Conservation (phyloP, 2,797 vertebrate genomes). For the Pantherophis vulpinus region DNA sequence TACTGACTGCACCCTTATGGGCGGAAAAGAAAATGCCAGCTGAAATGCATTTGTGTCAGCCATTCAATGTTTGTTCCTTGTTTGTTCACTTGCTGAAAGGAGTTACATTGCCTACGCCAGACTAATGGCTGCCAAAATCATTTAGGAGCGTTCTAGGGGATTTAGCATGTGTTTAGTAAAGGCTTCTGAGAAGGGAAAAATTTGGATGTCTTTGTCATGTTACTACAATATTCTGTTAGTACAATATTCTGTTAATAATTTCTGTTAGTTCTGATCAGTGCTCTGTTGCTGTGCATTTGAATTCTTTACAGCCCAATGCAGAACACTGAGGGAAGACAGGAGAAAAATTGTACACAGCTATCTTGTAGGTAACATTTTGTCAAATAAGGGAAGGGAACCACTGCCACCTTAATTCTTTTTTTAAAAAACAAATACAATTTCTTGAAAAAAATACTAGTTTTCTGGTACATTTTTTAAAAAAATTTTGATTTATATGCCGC, state of each 20-base stretch:
- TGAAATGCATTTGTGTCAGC: slow-evolving; percentile 73
- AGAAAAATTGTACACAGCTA: slow-evolving; percentile 37
- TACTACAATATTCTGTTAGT: slow-evolving; percentile 66
- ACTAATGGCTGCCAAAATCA: slow-evolving; percentile 70
- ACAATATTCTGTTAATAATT: slow-evolving; percentile 56
- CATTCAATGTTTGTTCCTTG: slow-evolving; percentile 74
- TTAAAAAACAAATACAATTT: neutral
- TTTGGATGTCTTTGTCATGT: slow-evolving; percentile 73
- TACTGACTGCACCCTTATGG: slow-evolving; percentile 68
- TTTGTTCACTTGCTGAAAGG: slow-evolving; percentile 76
- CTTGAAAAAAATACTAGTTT: neutral
- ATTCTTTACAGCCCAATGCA: slow-evolving; percentile 60
- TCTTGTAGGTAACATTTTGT: slow-evolving; percentile 13
- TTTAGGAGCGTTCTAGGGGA: slow-evolving; percentile 73
- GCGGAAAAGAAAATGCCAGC: slow-evolving; percentile 73
- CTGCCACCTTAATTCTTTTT: neutral
- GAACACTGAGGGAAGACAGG: slow-evolving; percentile 41
- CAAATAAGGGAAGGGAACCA: neutral
- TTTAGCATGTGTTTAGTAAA: slow-evolving; percentile 73
- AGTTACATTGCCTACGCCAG: slow-evolving; percentile 62
- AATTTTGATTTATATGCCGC: no score
- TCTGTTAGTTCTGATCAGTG: slow-evolving; percentile 69
- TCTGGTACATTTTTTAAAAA: neutral
- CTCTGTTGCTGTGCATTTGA: slow-evolving; percentile 58
- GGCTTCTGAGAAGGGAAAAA: slow-evolving; percentile 54